Evolutionary conservation across 2,888 invertebrate species (phyloP), one percentile per base, ranked within the genome.

Genomic region (Andrena fulva): DNA sequence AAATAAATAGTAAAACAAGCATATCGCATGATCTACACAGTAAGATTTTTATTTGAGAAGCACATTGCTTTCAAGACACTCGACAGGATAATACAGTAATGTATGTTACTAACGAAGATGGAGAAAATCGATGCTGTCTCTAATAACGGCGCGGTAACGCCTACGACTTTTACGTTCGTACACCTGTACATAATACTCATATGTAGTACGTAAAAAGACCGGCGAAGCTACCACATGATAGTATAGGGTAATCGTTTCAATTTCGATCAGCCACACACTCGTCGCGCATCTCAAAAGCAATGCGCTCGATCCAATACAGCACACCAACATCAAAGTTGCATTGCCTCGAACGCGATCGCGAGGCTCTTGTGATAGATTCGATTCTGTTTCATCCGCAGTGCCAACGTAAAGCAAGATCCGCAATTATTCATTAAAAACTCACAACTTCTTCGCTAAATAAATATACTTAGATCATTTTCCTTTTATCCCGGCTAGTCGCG

Each of bases 1-100:
- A 85, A 84, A 87, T 87, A 85, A 82, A 85, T 80, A 87, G 80
- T 77, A 73, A 83, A 83, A 83, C 63, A 64, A 79, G 69, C 69
- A 75, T 73, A 79, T 79, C 29, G 54, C 72, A 63, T 62, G 79
- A 67, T 85, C 71, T 76, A 77, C 72, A 66, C 16, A 54, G 62
- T 80, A 70, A 81, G 66, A 82, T 70, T 60, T 50, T 79, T 33
- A 24, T 31, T 63, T 52, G 33, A 60, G 27, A 67, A 69, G 77
- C 78, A 62, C 60, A 66, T 71, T 85, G 81, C 79, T 83, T 80
- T 75, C 60, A 71, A 78, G 50, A 83, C n/a, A 48, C 24, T 60
- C 29, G 70, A 73, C 48, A 68, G 27, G 69, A 68, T 12, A 29
- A 67, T 62, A 16, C 64, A 54, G 67, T 67, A 74, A 69, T n/a